Conservation (phyloP, 2,797 vertebrate species). For the Cynopterus sphinx region DNA sequence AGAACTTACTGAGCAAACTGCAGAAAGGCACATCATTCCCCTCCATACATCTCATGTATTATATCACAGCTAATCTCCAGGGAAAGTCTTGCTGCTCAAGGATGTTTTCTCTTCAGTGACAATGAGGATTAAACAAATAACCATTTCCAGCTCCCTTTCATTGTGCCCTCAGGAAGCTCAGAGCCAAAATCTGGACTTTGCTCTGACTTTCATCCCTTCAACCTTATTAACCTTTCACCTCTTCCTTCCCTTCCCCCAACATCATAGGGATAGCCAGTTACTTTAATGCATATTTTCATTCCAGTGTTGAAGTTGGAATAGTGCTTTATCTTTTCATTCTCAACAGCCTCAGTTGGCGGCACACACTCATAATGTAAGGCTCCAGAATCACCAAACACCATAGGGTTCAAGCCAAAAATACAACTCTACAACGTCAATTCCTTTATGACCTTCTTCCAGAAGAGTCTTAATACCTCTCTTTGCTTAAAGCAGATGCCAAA, state of each 20-base stretch:
- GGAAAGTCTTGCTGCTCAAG: background rate
- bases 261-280: background rate
- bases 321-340: background rate
- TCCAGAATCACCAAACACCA: background rate
- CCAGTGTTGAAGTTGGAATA: background rate
- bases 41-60: rapidly evolving
- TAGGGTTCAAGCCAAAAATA: background rate
- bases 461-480: background rate
- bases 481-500: background rate
- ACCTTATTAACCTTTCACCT: background rate
- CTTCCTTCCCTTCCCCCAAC: too few species aligned
- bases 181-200: background rate
- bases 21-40: background rate
- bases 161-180: background rate
- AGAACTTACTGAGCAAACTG: background rate
- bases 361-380: too few species aligned
- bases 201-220: background rate
- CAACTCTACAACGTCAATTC: background rate
- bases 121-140: background rate
- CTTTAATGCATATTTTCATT: background rate
- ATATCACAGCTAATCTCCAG: background rate
- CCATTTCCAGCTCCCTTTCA: background rate
- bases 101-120: background rate
- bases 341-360: background rate
- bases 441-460: background rate